Evolutionary conservation across 2,888 invertebrate genomes (phyloP).

Genomic region (Octonoba sinensis): DNA sequence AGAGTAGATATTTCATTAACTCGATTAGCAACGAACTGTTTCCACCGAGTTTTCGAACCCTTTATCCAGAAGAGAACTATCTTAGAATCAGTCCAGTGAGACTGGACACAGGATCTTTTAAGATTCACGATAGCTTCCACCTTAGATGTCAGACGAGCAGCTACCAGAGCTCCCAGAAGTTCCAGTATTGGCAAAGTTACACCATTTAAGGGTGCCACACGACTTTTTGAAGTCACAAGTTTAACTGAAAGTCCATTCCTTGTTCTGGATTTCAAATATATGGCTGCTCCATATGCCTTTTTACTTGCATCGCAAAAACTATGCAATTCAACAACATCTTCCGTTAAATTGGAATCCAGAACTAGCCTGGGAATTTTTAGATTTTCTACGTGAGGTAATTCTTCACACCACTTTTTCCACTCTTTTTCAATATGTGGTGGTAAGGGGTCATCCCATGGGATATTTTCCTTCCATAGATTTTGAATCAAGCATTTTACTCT

Average conservation of each 20-base stretch:
- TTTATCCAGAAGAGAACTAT: slow-evolving; percentile 4
- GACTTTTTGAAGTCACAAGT: neutral
- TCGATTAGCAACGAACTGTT: neutral
- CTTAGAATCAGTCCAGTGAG: neutral
- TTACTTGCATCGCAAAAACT: slow-evolving; percentile 2
- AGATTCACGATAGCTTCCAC: neutral
- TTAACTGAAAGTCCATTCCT: neutral
- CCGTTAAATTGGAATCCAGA: neutral
- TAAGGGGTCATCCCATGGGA: neutral
- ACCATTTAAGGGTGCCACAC: slow-evolving; percentile 1
- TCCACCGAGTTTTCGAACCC: neutral
- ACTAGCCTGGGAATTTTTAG: neutral
- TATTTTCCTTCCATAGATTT: neutral
- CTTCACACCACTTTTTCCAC: slow-evolving; percentile 5
- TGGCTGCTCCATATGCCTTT: neutral
- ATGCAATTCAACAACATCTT: neutral
- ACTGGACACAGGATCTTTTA: neutral
- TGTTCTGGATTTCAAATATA: neutral
- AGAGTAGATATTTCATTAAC: neutral
- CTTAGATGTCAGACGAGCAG: neutral
- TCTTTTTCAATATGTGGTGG: slow-evolving; percentile 1
- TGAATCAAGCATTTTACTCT: slow-evolving; percentile 11
- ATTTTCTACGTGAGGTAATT: neutral
- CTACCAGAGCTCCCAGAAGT: slow-evolving; percentile 3
- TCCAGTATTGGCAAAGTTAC: neutral